Evolutionary conservation across 2,797 vertebrate genomes (phyloP).

Genomic region (Apogon talboti): DNA sequence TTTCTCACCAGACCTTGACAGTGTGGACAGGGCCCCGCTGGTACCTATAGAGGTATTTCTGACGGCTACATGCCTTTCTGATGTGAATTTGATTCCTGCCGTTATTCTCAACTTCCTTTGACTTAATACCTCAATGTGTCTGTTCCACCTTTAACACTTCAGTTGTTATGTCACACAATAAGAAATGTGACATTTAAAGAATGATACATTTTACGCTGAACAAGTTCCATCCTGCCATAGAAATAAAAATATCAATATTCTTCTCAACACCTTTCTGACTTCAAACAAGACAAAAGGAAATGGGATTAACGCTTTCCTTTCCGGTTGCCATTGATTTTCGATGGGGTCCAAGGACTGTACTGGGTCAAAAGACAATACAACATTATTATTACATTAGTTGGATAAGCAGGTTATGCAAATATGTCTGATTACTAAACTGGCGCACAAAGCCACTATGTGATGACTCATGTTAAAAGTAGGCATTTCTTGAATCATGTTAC

Average conservation of each 20-base stretch:
- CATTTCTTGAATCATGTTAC: background rate
- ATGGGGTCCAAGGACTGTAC: slow-evolving; percentile 7
- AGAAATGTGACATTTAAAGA: slow-evolving; percentile 44
- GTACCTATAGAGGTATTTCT: slow-evolving; percentile 5
- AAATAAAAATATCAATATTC: slow-evolving; percentile 51
- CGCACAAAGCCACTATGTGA: slow-evolving; percentile 6
- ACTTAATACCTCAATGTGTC: slow-evolving; percentile 16
- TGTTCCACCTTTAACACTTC: slow-evolving; percentile 30
- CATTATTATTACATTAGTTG: slow-evolving; percentile 2
- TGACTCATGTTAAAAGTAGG: background rate
- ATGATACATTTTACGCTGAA: slow-evolving; percentile 30
- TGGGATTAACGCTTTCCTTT: slow-evolving; percentile 11
- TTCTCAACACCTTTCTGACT: slow-evolving; percentile 15
- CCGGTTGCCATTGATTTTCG: slow-evolving; percentile 32
- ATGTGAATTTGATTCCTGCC: slow-evolving; percentile 21
- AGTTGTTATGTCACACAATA: slow-evolving; percentile 29
- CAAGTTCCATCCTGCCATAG: slow-evolving; percentile 21
- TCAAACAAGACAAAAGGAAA: slow-evolving; percentile 39
- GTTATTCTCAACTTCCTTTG: slow-evolving; percentile 26
- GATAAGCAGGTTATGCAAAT: background rate
- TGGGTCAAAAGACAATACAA: slow-evolving; percentile 14
- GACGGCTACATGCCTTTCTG: slow-evolving; percentile 3
- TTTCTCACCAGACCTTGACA: slow-evolving; percentile 17
- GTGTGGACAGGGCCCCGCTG: slow-evolving; percentile 72
- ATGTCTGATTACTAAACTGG: background rate